phyloP scores from a whole-genome alignment of 2,888 invertebrate genomes.

The Terebella lapidaria region DNA sequence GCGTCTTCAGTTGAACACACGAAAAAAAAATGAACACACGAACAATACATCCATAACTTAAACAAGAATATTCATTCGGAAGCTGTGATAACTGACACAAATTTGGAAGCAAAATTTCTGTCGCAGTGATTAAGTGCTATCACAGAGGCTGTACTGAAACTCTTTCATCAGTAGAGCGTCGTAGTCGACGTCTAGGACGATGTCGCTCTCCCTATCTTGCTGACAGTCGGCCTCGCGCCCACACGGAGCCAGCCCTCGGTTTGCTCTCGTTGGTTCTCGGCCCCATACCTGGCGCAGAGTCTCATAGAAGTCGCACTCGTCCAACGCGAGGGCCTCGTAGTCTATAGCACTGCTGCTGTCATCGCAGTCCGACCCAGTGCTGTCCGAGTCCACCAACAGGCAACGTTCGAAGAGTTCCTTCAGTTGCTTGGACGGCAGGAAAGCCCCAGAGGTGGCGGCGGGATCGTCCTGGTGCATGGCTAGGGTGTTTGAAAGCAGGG shows the following conservation, averaged over 20 bases:
- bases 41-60: too few relatives aligned
- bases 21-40: too few relatives aligned
- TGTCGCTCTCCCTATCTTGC: neutral
- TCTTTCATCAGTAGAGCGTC: neutral
- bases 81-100: too few relatives aligned
- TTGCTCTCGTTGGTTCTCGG: neutral
- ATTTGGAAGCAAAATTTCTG: too few relatives aligned
- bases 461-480: neutral
- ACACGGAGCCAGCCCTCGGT: neutral
- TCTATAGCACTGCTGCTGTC: conserved; percentile 11
- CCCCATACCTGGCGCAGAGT: conserved; percentile 1
- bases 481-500: conserved; percentile 13
- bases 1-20: too few relatives aligned
- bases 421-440: conserved; percentile 4
- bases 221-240: neutral
- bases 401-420: conserved; percentile 17
- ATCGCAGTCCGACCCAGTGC: conserved; percentile 1
- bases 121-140: too few relatives aligned
- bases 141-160: neutral
- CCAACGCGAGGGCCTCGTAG: conserved; percentile 15
- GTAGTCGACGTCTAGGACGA: neutral
- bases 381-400: conserved; percentile 6
- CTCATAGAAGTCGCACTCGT: neutral
- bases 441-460: neutral
- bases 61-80: too few relatives aligned